Conservation (phyloP, 2,113 vertebrate genomes). For the Nibea coibor region DNA sequence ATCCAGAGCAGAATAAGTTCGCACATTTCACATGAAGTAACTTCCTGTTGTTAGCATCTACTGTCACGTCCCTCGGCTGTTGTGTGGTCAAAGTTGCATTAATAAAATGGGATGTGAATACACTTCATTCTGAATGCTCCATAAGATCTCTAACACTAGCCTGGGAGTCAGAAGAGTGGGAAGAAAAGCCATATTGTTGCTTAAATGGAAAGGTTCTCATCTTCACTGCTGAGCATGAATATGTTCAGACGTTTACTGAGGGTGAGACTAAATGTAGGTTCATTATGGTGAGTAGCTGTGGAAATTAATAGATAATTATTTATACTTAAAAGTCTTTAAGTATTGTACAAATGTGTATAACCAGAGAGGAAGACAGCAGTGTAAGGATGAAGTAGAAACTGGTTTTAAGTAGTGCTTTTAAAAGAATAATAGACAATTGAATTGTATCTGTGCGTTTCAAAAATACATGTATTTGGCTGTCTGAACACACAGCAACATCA, state of each 20-base stretch:
- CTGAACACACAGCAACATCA: neutral
- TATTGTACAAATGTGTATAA: neutral
- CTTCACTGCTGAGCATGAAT: neutral
- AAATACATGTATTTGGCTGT: too few species aligned
- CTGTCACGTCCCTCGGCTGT: conserved; percentile 16
- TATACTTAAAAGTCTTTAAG: neutral
- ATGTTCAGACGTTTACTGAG: conserved; percentile 1
- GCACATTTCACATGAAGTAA: neutral
- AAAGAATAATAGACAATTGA: neutral
- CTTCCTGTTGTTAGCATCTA: neutral
- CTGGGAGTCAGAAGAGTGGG: conserved; percentile 1
- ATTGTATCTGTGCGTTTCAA: neutral
- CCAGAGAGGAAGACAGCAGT: neutral
- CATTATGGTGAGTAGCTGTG: neutral
- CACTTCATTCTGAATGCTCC: neutral
- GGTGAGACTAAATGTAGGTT: neutral
- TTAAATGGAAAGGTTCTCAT: neutral
- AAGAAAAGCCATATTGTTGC: neutral
- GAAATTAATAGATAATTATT: neutral
- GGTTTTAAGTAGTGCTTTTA: too few species aligned
- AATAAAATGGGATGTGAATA: neutral
- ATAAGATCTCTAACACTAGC: neutral
- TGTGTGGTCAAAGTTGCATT: conserved; percentile 19
- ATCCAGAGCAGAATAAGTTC: conserved; percentile 4
- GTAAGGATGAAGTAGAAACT: neutral